Percentiles rank a stretch among this genome's conserved stretches.
Evolutionary conservation across 2,113 vertebrate species (phyloP).

Genomic region (Xiphophorus maculatus): DNA sequence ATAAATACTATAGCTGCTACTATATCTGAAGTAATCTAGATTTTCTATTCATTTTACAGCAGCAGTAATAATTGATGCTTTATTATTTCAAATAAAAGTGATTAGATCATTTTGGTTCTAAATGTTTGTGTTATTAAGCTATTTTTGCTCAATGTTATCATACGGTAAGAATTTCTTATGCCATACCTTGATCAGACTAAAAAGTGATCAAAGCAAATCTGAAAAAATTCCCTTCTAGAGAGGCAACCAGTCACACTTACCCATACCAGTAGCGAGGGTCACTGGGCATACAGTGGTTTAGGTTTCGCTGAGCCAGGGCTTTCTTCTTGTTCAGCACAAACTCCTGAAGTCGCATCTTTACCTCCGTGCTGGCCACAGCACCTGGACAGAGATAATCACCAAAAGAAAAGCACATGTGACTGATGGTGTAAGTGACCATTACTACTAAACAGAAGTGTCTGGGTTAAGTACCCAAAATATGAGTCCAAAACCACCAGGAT

Average conservation of each 20-base stretch:
- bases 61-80: no score
- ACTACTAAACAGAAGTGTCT: neutral
- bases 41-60: no score
- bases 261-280: slow-evolving; percentile 97
- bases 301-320: slow-evolving; percentile 91
- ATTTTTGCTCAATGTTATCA: neutral
- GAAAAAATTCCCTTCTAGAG: neutral
- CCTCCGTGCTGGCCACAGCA: slow-evolving; percentile 96
- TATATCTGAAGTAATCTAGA: no score
- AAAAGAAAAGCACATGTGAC: neutral
- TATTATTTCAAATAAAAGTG: neutral
- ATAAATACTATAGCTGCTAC: no score
- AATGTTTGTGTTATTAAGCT: neutral
- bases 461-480: neutral
- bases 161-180: neutral
- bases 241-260: slow-evolving; percentile 81
- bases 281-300: slow-evolving; percentile 94
- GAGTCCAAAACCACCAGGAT: neutral
- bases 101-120: no score
- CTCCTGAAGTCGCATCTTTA: slow-evolving; percentile 97
- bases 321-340: slow-evolving; percentile 99
- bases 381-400: slow-evolving; percentile 76
- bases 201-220: neutral
- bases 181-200: neutral
- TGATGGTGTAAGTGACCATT: no score